Evolutionary conservation across 1,140 invertebrate genomes (phyloP).

Genomic region (Zaprionus camerounensis): DNA sequence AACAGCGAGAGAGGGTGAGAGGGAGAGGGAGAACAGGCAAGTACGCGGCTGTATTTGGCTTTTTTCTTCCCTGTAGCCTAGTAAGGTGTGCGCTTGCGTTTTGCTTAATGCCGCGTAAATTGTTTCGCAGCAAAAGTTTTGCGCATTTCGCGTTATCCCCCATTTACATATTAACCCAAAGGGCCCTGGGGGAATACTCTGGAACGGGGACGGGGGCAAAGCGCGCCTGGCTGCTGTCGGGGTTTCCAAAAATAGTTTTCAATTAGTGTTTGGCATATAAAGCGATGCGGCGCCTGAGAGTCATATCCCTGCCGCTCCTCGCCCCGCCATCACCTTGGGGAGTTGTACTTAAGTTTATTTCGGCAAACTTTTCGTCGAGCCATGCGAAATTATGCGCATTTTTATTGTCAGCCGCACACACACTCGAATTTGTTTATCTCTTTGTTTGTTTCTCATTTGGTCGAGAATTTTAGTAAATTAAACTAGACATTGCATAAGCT

Average conservation of each 20-base stretch:
- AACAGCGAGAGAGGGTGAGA: not conserved
- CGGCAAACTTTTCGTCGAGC: conserved; percentile 61
- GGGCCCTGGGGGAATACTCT: conserved; percentile 34
- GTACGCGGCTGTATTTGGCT: conserved; percentile 1
- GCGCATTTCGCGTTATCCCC: conserved; percentile 77
- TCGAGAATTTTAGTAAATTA: conserved; percentile 64
- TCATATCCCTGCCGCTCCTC: conserved; percentile 14
- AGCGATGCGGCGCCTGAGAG: conserved; percentile 42
- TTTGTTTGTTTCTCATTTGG: conserved; percentile 50
- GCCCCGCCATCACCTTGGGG: conserved; percentile 37
- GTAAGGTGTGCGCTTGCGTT: conserved; percentile 77
- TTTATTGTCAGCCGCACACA: conserved; percentile 56
- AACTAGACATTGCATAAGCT: conserved; percentile 36
- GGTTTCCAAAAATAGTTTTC: conserved; percentile 77
- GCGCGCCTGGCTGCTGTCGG: conserved; percentile 11
- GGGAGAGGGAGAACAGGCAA: conserved; percentile 1
- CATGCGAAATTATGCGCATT: conserved; percentile 76
- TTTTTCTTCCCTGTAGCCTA: conserved; percentile 13
- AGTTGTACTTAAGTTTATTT: conserved; percentile 74
- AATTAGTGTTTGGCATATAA: conserved; percentile 66
- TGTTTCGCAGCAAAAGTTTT: conserved; percentile 80
- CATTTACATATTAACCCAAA: conserved; percentile 80
- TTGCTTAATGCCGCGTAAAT: conserved; percentile 80
- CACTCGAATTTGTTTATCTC: conserved; percentile 44
- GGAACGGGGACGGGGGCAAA: not conserved